Percentiles rank a stretch among this genome's conserved stretches.
Conservation (phyloP, 2,113 vertebrate genomes). For the Scophthalmus maximus region DNA sequence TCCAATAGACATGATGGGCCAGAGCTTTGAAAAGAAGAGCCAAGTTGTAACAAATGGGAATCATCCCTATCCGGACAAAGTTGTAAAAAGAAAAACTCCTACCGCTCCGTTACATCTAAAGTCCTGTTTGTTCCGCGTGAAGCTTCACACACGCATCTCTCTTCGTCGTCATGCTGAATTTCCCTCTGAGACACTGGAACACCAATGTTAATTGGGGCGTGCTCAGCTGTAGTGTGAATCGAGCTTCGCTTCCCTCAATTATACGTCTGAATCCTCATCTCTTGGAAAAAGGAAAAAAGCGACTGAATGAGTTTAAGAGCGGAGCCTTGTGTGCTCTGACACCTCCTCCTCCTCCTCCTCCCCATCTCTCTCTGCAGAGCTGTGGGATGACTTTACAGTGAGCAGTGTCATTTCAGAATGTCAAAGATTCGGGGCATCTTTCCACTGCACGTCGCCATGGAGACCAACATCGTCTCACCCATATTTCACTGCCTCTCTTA, state of each 20-base stretch:
- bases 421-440: constrained; percentile 53
- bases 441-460: constrained; percentile 68
- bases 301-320: constrained; percentile 12
- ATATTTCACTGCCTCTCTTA: constrained; percentile 40
- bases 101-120: too few relatives aligned
- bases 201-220: background rate
- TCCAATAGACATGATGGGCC: too few relatives aligned
- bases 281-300: background rate
- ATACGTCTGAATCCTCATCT: constrained; percentile 18
- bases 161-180: background rate
- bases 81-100: too few relatives aligned
- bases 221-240: background rate
- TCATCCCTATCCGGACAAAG: too few relatives aligned
- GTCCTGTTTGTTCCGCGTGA: background rate
- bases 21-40: too few relatives aligned
- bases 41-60: too few relatives aligned
- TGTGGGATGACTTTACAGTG: constrained; percentile 52
- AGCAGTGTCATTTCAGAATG: constrained; percentile 35
- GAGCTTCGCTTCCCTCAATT: constrained; percentile 1
- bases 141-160: background rate
- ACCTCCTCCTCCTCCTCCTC: constrained; percentile 14
- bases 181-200: background rate
- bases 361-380: constrained; percentile 26
- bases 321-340: constrained; percentile 34
- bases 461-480: constrained; percentile 49